Conservation (phyloP, 2,888 invertebrate genomes). For the Apodemia hepburni region DNA sequence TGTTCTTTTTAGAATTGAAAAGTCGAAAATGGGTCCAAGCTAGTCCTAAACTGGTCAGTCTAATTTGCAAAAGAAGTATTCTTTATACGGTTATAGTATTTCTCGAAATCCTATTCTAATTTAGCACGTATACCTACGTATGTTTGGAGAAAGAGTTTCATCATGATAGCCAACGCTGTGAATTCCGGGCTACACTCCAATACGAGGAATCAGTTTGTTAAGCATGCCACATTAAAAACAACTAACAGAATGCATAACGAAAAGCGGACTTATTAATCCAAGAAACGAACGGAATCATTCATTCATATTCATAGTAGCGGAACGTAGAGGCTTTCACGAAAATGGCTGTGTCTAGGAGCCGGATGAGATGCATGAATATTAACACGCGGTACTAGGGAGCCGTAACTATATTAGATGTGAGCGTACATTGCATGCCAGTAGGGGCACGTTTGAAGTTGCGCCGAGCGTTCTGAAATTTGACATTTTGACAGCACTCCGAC, state of each 20-base stretch:
- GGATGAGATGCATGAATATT: constrained; percentile 79
- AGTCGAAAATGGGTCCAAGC: no score
- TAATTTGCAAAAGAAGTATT: no score
- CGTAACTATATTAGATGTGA: constrained; percentile 73
- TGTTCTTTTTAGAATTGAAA: no score
- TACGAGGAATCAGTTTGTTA: constrained; percentile 19
- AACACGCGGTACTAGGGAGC: constrained; percentile 66
- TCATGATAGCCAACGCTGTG: background rate
- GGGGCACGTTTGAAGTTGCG: constrained; percentile 78
- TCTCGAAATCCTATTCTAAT: no score
- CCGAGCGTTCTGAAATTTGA: constrained; percentile 79
- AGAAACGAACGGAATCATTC: constrained; percentile 68
- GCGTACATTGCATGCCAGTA: constrained; percentile 65
- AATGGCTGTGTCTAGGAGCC: constrained; percentile 69
- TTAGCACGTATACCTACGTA: no score
- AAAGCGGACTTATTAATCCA: constrained; percentile 51
- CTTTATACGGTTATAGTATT: no score
- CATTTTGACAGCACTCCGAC: constrained; percentile 81
- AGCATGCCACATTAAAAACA: constrained; percentile 14
- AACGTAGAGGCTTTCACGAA: constrained; percentile 70
- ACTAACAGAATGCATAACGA: constrained; percentile 39
- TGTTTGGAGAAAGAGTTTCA: background rate
- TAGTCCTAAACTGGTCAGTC: no score
- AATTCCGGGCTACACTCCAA: background rate
- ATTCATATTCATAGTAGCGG: constrained; percentile 74